Evolutionary conservation across 2,797 vertebrate species (phyloP), one percentile per base, ranked within the genome.

Genomic region (Microctenopoma lineatum): DNA sequence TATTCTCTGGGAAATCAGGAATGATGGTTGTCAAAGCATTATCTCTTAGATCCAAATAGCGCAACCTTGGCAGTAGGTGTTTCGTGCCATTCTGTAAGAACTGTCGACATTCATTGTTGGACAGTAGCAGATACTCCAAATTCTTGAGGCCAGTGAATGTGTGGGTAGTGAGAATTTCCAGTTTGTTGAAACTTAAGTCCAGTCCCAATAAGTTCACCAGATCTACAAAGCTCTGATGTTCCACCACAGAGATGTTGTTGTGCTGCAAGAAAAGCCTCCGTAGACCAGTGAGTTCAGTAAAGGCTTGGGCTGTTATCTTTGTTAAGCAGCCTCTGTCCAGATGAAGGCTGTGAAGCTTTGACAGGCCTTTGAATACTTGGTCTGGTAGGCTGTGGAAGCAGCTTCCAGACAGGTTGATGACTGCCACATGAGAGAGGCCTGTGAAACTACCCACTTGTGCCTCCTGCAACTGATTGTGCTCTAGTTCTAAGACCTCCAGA

Each of bases 261-360:
- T 92, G 92, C 69, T 94, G 95, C 59, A 99, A 85, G 83, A 98
- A 98, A 69, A 99, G 96, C 4, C 98, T 90, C 26, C 96, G 91
- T 60, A 99, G 93, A 78, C 95, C 92, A 2, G 94, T 91, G 2
- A 99, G 95, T 66, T 96, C 94, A 0, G 87, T 83, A 42, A 99
- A 98, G 27, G 95, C 93, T 66, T 91, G 94, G 4, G 81, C 81
- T 50, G 84, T 91, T 75, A 99, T 78, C 81, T 84, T 94, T 58
- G 92, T 81, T 1, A 99, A 89, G 66, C 97, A 98, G 61, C 96
- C 94, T 90, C 89, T 92, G 79, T 98, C 97, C 79, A 99, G 89
- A 82, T 99, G 98, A 41, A 99, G 95, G 77, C 97, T 99, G 87
- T 99, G 97, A 59, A 99, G 88, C 72, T 92, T 96, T 47, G 91